Percentiles rank a stretch among this genome's conserved stretches.
Evolutionary conservation across 2,113 vertebrate genomes (phyloP).

Genomic region (Zapus hudsonius): DNA sequence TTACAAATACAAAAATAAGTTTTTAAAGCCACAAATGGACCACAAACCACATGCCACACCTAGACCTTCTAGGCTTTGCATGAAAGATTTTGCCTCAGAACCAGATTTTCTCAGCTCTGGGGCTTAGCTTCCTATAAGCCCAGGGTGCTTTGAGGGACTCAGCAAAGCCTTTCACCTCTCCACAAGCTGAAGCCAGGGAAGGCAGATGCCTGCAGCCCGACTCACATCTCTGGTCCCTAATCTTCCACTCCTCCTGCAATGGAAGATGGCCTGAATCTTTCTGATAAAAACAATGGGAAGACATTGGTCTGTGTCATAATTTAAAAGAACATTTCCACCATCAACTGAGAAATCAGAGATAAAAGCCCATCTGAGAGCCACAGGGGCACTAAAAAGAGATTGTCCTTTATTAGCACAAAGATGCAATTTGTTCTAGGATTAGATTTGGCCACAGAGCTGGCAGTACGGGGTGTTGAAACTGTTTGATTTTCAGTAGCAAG

Average conservation of each 20-base stretch:
- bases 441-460: slow-evolving; percentile 29
- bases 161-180: accelerated
- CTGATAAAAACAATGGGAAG: neutral
- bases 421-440: slow-evolving; percentile 26
- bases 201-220: neutral
- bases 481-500: neutral
- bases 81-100: neutral
- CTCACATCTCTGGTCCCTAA: no score
- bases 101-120: neutral
- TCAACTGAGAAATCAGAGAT: neutral
- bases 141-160: no score
- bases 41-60: neutral
- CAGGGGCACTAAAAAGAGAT: neutral
- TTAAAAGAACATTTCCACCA: neutral
- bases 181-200: accelerated
- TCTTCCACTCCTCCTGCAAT: neutral
- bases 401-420: neutral
- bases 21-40: neutral
- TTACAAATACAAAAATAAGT: no score
- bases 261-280: neutral
- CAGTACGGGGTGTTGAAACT: neutral
- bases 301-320: neutral
- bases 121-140: neutral
- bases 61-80: neutral
- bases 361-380: neutral